These are phyloP conservation scores for Menidia beryllina DNA, from an alignment of 2,113 vertebrate species.

Conservation along the genomic window DNA sequence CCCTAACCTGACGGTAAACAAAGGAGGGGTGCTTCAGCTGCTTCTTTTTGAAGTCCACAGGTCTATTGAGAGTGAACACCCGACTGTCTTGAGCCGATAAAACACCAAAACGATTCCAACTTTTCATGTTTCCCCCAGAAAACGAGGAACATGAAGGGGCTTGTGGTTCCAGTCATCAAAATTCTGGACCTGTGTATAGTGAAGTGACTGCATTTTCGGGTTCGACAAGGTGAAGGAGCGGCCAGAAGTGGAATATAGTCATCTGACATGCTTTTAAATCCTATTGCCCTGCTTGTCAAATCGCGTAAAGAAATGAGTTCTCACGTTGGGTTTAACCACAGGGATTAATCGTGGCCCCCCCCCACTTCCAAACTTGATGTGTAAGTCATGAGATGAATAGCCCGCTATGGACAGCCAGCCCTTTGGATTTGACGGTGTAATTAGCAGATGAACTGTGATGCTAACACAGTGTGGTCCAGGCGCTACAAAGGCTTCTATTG, in stretches of 20 bases:
- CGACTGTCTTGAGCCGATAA: conserved; percentile 40
- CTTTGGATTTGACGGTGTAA: conserved; percentile 58
- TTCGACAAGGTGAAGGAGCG: conserved; percentile 41
- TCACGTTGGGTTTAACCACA: conserved; percentile 57
- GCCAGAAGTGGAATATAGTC: conserved; percentile 39
- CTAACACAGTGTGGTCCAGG: conserved; percentile 40
- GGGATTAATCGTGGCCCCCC: conserved; percentile 57
- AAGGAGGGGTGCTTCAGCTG: conserved; percentile 50
- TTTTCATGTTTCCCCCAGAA: conserved; percentile 48
- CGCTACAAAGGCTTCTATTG: conserved; percentile 54
- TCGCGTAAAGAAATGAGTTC: conserved; percentile 61
- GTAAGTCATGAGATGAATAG: conserved; percentile 65
- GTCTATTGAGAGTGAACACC: conserved; percentile 58
- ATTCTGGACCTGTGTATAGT: conserved; percentile 24
- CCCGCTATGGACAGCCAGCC: conserved; percentile 31
- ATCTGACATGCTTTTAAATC: conserved; percentile 65
- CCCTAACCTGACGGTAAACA: conserved; percentile 57
- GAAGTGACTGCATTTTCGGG: neutral
- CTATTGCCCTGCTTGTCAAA: conserved; percentile 63
- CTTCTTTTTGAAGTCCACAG: conserved; percentile 55
- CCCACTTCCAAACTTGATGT: conserved; percentile 14
- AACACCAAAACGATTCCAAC: conserved; percentile 44
- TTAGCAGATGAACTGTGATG: conserved; percentile 69
- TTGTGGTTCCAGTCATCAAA: neutral
- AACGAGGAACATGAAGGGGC: conserved; percentile 26